phyloP scores from a whole-genome alignment of 2,113 vertebrate species.

The Calyptomena viridis region DNA sequence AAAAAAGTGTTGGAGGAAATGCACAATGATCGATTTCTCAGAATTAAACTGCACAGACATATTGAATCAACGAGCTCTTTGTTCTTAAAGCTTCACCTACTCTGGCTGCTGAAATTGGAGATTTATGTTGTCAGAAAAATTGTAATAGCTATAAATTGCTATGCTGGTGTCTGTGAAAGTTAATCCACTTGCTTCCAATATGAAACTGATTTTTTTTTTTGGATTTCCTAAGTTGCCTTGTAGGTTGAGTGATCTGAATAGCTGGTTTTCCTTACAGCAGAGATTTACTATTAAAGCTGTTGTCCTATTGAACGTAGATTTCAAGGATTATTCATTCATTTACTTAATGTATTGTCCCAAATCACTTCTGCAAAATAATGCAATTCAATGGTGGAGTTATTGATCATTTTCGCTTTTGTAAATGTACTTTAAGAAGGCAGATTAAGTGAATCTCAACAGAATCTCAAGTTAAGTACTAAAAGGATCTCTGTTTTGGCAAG shows the following conservation, averaged over 20 bases:
- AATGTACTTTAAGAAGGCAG: neutral
- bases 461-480: conserved; percentile 11
- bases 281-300: neutral
- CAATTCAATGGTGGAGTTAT: conserved; percentile 33
- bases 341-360: conserved; percentile 1
- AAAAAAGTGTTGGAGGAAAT: conserved; percentile 54
- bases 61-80: conserved; percentile 51
- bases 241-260: neutral
- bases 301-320: neutral
- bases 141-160: conserved; percentile 4
- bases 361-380: conserved; percentile 46
- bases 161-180: neutral
- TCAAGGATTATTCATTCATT: conserved; percentile 43
- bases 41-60: conserved; percentile 32
- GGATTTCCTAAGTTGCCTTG: neutral
- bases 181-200: conserved; percentile 7
- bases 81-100: conserved; percentile 18
- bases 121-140: conserved; percentile 23
- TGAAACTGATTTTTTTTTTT: neutral
- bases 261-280: conserved; percentile 11
- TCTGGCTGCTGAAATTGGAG: conserved; percentile 10
- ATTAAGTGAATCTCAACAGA: conserved; percentile 39
- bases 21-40: conserved; percentile 46
- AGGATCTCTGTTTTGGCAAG: neutral
- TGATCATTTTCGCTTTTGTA: conserved; percentile 22